phyloP scores from a whole-genome alignment of 2,797 vertebrate species.

The Emys orbicularis region DNA sequence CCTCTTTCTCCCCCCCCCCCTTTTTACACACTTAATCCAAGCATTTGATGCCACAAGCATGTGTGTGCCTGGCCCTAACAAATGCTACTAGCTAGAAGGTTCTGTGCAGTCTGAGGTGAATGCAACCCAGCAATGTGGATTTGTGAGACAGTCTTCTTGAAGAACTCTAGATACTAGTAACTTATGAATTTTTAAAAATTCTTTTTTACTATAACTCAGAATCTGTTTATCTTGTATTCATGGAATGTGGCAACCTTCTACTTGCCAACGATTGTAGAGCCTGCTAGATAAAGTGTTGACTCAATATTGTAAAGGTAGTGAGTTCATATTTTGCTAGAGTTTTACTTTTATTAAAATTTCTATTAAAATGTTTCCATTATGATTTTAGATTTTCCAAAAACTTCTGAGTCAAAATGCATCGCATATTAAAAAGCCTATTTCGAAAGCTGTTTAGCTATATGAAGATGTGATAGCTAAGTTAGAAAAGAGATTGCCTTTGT shows the following conservation, averaged over 20 bases:
- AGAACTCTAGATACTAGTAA: background rate
- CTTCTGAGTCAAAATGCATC: background rate
- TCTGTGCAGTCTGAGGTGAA: background rate
- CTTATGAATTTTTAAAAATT: background rate
- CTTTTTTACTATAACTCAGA: background rate
- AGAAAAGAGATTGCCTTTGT: background rate
- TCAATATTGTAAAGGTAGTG: background rate
- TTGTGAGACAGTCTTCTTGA: background rate
- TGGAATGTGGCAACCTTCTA: background rate
- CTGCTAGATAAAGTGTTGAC: background rate
- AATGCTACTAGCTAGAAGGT: background rate
- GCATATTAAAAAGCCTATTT: background rate
- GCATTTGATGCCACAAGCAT: background rate
- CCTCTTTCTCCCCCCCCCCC: background rate
- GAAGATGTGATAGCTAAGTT: background rate
- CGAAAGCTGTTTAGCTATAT: background rate
- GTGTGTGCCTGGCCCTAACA: background rate
- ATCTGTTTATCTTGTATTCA: background rate
- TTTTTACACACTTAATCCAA: background rate
- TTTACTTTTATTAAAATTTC: background rate
- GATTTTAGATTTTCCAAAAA: background rate
- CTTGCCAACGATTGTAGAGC: background rate
- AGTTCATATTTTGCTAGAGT: background rate
- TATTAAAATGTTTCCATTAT: background rate
- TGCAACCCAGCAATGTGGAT: background rate